Conservation (phyloP, 2,113 vertebrate species). For the Paramormyrops kingsleyae region DNA sequence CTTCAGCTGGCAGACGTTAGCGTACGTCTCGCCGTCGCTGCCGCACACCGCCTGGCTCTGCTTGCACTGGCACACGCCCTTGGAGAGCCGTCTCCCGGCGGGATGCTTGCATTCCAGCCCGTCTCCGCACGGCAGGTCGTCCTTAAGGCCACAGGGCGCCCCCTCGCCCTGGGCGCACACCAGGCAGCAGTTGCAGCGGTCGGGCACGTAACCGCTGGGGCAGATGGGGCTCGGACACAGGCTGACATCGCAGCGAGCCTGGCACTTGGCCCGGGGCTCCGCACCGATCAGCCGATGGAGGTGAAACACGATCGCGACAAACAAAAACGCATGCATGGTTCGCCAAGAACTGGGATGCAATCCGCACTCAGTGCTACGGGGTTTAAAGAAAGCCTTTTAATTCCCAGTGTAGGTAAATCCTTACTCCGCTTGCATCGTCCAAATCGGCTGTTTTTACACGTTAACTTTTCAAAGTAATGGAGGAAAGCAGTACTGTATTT, state of each 20-base stretch:
- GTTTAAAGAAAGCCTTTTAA: background rate
- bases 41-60: constrained; percentile 70
- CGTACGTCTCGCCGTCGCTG: constrained; percentile 79
- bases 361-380: background rate
- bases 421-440: background rate
- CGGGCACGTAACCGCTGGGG: constrained; percentile 74
- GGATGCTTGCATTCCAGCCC: constrained; percentile 69
- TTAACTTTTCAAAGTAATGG: background rate
- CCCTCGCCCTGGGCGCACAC: constrained; percentile 76
- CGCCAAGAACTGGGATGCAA: background rate
- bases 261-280: constrained; percentile 54
- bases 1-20: constrained; percentile 74
- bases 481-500: background rate
- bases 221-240: constrained; percentile 78
- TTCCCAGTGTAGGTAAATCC: background rate
- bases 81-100: constrained; percentile 53
- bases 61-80: constrained; percentile 73
- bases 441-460: background rate
- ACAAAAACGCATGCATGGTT: constrained; percentile 40
- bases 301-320: constrained; percentile 34
- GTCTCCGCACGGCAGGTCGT: constrained; percentile 72
- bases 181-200: constrained; percentile 83
- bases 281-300: constrained; percentile 36
- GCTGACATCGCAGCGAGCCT: constrained; percentile 72
- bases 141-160: constrained; percentile 69